Evolutionary conservation across 2,797 vertebrate species (phyloP).

Genomic region (Molossus molossus): DNA sequence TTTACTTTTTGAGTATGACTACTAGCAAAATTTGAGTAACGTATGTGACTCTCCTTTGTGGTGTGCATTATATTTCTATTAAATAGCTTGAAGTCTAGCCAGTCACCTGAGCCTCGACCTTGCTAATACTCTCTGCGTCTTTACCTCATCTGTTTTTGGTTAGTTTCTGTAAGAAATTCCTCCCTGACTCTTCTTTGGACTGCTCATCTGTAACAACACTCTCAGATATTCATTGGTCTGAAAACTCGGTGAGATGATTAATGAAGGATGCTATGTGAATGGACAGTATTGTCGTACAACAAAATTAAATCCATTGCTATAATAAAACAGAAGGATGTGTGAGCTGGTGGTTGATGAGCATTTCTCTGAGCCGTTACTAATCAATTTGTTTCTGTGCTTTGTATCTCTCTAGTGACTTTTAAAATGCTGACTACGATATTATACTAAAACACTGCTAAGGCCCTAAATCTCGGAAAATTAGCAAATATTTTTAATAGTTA

Average conservation of each 20-base stretch:
- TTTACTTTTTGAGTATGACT: not conserved
- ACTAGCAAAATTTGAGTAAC: not conserved
- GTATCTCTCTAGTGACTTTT: not conserved
- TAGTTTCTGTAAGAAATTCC: not conserved
- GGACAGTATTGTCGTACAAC: not conserved
- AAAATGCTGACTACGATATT: conserved; percentile 54
- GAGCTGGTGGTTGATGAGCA: conserved; percentile 12
- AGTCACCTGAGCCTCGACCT: not conserved
- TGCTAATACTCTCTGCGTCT: not conserved
- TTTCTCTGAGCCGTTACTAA: conserved; percentile 66
- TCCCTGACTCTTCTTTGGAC: not conserved
- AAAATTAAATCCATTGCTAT: conserved; percentile 53
- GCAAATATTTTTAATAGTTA: not conserved
- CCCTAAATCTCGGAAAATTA: conserved; percentile 3
- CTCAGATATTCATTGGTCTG: conserved; percentile 12
- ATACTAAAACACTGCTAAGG: not conserved
- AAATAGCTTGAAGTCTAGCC: not conserved
- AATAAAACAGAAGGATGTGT: not conserved
- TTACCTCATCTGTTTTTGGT: not conserved
- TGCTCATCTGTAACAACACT: not conserved
- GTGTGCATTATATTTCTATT: not conserved
- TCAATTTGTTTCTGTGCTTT: conserved; percentile 58
- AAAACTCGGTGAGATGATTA: not conserved
- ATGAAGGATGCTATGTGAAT: not conserved
- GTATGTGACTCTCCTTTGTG: not conserved